Conservation (phyloP, 2,113 vertebrate species). For the Salvelinus alpinus region DNA sequence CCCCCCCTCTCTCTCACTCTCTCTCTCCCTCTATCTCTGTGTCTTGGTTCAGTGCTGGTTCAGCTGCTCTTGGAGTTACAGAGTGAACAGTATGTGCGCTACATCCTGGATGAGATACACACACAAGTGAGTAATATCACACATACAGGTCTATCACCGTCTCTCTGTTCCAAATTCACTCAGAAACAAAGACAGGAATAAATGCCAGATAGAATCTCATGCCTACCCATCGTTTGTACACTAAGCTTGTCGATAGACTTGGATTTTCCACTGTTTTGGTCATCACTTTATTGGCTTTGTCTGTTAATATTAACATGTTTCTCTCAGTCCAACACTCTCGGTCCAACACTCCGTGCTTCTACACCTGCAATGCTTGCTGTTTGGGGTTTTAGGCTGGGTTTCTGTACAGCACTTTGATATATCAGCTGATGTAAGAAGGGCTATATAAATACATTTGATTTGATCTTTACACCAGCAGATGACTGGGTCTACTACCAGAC, state of each 20-base stretch:
- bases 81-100: constrained; percentile 73
- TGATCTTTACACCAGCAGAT: too few species aligned
- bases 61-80: constrained; percentile 81
- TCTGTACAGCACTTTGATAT: too few species aligned
- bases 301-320: not conserved
- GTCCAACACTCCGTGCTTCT: too few species aligned
- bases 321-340: not conserved
- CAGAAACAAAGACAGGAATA: not conserved
- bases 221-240: not conserved
- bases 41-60: constrained; percentile 79
- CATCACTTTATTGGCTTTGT: not conserved
- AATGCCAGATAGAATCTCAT: not conserved
- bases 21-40: not conserved
- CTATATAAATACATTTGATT: too few species aligned
- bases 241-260: not conserved
- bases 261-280: too few species aligned
- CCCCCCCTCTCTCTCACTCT: not conserved
- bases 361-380: too few species aligned
- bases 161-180: not conserved
- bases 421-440: too few species aligned
- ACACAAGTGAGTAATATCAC: constrained; percentile 79
- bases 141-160: not conserved
- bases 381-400: too few species aligned
- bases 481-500: too few species aligned
- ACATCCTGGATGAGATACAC: constrained; percentile 81